phyloP scores from a whole-genome alignment of 2,113 vertebrate species.

The Maccullochella peelii region DNA sequence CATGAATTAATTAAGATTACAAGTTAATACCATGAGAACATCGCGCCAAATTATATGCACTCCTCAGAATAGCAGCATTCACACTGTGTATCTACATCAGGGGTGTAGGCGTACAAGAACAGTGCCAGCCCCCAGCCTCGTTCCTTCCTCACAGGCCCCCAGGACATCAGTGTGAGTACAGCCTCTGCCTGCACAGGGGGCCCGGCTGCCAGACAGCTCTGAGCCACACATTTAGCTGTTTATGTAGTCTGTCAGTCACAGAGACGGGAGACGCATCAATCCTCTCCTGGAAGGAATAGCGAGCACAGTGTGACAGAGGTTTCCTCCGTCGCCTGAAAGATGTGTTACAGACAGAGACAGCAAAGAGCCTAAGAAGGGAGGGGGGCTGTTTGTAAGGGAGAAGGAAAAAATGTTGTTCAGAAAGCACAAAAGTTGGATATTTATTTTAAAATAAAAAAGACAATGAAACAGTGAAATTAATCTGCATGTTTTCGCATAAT shows the following conservation, averaged over 20 bases:
- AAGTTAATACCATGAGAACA: slow-evolving; percentile 63
- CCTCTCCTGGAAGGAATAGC: slow-evolving; percentile 61
- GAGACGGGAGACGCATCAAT: slow-evolving; percentile 62
- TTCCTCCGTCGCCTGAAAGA: slow-evolving; percentile 38
- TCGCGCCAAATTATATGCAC: slow-evolving; percentile 52
- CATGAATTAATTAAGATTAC: slow-evolving; percentile 74
- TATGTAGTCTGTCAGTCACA: slow-evolving; percentile 71
- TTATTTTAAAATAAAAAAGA: not conserved
- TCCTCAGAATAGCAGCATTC: slow-evolving; percentile 67
- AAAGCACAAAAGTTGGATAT: slow-evolving; percentile 6
- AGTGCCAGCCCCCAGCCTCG: slow-evolving; percentile 51
- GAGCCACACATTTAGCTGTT: slow-evolving; percentile 59
- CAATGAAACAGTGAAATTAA: no score
- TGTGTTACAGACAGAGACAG: slow-evolving; percentile 38
- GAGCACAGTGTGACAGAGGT: slow-evolving; percentile 48
- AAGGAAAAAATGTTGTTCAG: not conserved
- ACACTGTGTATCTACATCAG: slow-evolving; percentile 57
- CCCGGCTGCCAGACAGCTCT: slow-evolving; percentile 63
- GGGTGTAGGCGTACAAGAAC: slow-evolving; percentile 69
- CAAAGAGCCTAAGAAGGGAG: not conserved
- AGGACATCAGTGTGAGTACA: slow-evolving; percentile 64
- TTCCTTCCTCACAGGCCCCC: slow-evolving; percentile 65
- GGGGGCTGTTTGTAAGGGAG: not conserved
- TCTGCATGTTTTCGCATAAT: not conserved
- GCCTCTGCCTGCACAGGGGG: slow-evolving; percentile 57